Evolutionary conservation across 1,140 invertebrate genomes (phyloP).

Genomic region (Philopotamus ludificatus): DNA sequence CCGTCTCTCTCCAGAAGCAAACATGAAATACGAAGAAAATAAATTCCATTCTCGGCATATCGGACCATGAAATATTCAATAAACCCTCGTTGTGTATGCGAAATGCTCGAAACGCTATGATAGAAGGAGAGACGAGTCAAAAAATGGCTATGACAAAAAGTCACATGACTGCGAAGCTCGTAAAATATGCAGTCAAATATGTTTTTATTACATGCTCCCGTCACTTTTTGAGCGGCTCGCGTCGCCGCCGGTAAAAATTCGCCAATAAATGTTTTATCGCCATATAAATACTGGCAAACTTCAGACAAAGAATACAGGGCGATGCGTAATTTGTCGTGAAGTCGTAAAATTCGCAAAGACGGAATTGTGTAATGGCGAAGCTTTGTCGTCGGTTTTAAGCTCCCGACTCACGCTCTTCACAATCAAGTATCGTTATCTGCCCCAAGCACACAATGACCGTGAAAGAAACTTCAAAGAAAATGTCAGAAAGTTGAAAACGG

Average conservation of each 20-base stretch:
- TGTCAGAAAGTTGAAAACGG: not conserved
- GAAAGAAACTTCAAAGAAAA: conserved; percentile 2
- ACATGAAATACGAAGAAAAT: conserved; percentile 16
- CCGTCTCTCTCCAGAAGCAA: too few species aligned
- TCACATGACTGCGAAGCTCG: too few species aligned
- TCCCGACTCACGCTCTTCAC: not conserved
- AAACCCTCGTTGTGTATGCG: conserved; percentile 11
- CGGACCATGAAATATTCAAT: conserved; percentile 27
- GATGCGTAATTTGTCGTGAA: too few species aligned
- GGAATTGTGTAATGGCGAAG: not conserved
- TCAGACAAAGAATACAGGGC: too few species aligned
- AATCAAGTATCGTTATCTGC: conserved; percentile 9
- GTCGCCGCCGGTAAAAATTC: not conserved
- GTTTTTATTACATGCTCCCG: too few species aligned
- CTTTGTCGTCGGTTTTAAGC: not conserved
- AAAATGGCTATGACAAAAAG: too few species aligned
- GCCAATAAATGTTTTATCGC: not conserved
- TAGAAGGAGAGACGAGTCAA: conserved; percentile 9
- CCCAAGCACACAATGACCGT: not conserved
- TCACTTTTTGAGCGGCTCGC: too few species aligned
- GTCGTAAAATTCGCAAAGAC: too few species aligned
- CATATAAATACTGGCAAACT: too few species aligned
- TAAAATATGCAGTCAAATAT: too few species aligned
- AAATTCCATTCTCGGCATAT: conserved; percentile 18
- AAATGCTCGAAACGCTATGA: conserved; percentile 12